These are phyloP conservation scores for Notodonta dromedarius DNA, from an alignment of 2,888 invertebrate genomes.

Conservation along the genomic window DNA sequence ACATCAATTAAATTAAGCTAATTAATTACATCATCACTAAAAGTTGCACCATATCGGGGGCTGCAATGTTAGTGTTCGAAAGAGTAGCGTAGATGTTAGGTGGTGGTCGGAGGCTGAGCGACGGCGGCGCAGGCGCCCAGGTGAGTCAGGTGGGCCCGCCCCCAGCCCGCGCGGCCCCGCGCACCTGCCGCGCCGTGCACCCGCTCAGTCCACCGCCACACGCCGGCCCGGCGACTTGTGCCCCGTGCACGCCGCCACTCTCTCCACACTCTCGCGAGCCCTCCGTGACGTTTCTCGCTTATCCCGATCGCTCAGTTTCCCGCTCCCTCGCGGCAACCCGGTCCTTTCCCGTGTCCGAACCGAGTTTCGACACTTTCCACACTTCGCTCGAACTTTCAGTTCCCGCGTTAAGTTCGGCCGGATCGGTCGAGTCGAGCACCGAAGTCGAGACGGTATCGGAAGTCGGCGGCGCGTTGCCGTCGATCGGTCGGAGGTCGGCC, in stretches of 20 bases:
- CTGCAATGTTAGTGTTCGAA: constrained; percentile 31
- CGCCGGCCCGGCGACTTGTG: constrained; percentile 80
- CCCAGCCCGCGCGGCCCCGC: constrained; percentile 75
- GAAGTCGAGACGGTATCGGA: constrained; percentile 48
- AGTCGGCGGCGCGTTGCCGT: constrained; percentile 74
- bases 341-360: constrained; percentile 55
- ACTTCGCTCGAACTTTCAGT: constrained; percentile 62
- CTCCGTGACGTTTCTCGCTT: constrained; percentile 79
- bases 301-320: constrained; percentile 77
- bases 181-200: constrained; percentile 69
- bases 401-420: constrained; percentile 56
- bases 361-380: constrained; percentile 59
- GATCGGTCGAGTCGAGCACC: constrained; percentile 45
- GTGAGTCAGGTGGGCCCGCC: constrained; percentile 83
- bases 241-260: constrained; percentile 81
- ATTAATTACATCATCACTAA: constrained; percentile 34
- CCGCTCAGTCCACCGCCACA: constrained; percentile 70
- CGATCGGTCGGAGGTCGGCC: constrained; percentile 72
- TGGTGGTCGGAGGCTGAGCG: constrained; percentile 65
- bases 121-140: constrained; percentile 81
- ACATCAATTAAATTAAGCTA: constrained; percentile 23
- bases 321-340: constrained; percentile 68
- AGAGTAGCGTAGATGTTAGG: constrained; percentile 22
- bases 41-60: constrained; percentile 37
- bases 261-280: constrained; percentile 81